Evolutionary conservation across 2,113 vertebrate genomes (phyloP).

Genomic region (Anser cygnoides): DNA sequence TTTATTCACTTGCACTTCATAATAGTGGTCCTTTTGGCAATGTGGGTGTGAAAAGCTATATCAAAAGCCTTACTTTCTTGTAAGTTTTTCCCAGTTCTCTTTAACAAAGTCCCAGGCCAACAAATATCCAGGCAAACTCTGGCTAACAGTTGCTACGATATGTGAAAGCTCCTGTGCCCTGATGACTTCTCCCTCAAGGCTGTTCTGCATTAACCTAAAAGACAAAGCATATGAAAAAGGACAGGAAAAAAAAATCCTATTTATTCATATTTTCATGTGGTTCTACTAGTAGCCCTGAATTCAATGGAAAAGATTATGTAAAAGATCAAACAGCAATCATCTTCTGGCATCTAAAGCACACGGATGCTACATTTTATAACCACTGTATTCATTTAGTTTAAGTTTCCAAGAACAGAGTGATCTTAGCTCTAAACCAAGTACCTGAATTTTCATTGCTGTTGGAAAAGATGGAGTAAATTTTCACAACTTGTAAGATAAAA

Average conservation of each 20-base stretch:
- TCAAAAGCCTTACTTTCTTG: constrained; percentile 82
- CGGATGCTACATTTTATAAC: background rate
- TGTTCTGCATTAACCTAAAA: constrained; percentile 84
- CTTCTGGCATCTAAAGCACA: background rate
- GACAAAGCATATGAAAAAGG: background rate
- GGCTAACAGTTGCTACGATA: constrained; percentile 80
- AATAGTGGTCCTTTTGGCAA: background rate
- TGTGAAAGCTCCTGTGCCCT: constrained; percentile 86
- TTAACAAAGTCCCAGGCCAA: constrained; percentile 94
- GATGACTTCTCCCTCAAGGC: constrained; percentile 81
- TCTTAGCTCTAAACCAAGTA: background rate
- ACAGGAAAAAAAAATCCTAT: background rate
- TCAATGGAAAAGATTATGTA: background rate
- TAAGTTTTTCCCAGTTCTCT: constrained; percentile 91
- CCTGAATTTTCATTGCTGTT: background rate
- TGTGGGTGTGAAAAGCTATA: background rate
- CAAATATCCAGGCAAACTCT: constrained; percentile 83
- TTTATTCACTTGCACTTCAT: background rate
- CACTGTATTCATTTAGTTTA: background rate
- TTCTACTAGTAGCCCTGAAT: background rate
- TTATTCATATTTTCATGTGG: background rate
- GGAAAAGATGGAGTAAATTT: background rate
- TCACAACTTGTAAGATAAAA: background rate
- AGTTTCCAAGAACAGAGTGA: background rate
- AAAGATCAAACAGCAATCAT: background rate